Evolutionary conservation across 2,888 invertebrate genomes (phyloP).

Genomic region (Anthophora plumipes): DNA sequence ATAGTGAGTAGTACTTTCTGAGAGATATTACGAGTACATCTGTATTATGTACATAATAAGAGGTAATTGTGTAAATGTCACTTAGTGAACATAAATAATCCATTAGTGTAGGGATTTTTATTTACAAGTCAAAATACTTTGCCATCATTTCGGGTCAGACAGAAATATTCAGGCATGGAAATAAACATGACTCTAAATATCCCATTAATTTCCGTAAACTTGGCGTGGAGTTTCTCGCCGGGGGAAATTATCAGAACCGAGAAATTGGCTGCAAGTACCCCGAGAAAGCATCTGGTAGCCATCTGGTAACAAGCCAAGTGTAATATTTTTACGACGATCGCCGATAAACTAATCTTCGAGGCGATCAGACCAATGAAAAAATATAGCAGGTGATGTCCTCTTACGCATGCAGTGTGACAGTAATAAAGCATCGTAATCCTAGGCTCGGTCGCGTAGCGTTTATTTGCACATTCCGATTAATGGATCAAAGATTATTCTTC

Average conservation of each 20-base stretch:
- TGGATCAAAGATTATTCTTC: neutral
- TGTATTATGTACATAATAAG: neutral
- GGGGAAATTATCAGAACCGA: constrained; percentile 52
- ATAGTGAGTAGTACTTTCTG: no score
- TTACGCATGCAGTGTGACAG: constrained; percentile 4
- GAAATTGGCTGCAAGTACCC: constrained; percentile 55
- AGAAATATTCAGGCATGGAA: constrained; percentile 36
- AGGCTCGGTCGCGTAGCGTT: neutral
- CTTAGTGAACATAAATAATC: neutral
- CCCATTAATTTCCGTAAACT: constrained; percentile 53
- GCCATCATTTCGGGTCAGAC: neutral
- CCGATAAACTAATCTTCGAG: constrained; percentile 54
- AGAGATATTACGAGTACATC: neutral
- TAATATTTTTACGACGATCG: constrained; percentile 61
- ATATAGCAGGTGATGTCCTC: constrained; percentile 46
- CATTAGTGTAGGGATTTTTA: neutral
- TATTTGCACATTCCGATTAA: neutral
- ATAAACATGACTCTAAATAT: constrained; percentile 31
- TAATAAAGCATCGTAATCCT: constrained; percentile 13
- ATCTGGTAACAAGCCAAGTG: constrained; percentile 60
- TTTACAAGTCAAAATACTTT: neutral
- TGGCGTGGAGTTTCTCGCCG: constrained; percentile 23
- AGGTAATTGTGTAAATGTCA: neutral
- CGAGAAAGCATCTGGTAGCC: constrained; percentile 59
- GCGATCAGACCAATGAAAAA: constrained; percentile 31